A percentile compares a stretch with the other conserved stretches of the same genome.
Evolutionary conservation across 2,888 invertebrate genomes (phyloP).

Genomic region (Acrobasis repandana): DNA sequence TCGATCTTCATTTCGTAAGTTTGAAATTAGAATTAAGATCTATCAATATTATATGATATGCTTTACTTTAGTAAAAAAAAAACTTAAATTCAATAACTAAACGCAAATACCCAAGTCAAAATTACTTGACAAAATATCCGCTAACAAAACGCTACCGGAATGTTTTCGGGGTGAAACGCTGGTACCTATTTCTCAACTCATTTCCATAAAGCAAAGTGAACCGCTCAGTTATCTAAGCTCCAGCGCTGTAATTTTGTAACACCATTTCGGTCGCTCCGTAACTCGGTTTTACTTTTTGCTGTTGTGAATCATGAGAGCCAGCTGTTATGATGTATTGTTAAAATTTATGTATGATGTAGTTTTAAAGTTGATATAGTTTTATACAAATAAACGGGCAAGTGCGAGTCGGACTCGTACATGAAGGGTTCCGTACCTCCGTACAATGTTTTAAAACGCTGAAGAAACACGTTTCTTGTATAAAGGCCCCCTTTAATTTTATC

Average conservation of each 20-base stretch:
- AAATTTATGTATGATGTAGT: neutral
- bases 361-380: no score
- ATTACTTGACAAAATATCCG: neutral
- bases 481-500: no score
- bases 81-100: no score
- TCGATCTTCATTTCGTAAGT: no score
- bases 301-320: neutral
- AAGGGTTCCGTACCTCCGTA: no score
- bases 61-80: no score
- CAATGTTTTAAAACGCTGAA: no score
- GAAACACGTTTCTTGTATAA: no score
- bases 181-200: slow-evolving; percentile 6
- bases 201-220: slow-evolving; percentile 16
- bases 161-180: neutral
- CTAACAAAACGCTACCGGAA: neutral
- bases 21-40: no score
- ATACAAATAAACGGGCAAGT: no score
- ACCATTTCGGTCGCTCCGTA: neutral
- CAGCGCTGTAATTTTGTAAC: slow-evolving; percentile 7
- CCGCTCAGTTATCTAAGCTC: slow-evolving; percentile 6
- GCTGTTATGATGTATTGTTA: neutral
- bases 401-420: no score
- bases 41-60: no score
- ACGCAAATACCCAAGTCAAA: neutral
- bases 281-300: neutral